Base-by-base conservation (phyloP, 1,140 invertebrate species). In the Episyrphus balteatus region DNA sequence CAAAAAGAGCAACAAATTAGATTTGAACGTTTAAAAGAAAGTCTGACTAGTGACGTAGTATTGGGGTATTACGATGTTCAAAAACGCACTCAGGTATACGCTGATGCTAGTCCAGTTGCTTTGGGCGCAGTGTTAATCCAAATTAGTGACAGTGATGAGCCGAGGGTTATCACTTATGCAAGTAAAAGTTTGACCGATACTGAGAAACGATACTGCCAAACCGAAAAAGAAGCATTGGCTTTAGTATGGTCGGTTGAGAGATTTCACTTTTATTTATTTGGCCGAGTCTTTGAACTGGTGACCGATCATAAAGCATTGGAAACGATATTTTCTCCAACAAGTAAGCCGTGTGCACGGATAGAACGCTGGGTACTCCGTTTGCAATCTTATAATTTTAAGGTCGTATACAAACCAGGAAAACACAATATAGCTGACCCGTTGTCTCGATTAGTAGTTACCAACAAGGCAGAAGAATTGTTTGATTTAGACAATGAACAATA, bases 181-280 rank as follows among this genome's bases (percentile, higher is more conserved):
- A 69, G 59, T 45, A 58, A 65, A 54, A 62, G 56, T 21, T 49
- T 73, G 33, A 58, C 64, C 7, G 52, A 57, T 31, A 55, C 56
- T 9, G 61, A 73, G 55, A 60, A 53, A 51, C 50, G 63, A 15
- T 72, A 70, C 49, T 70, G 55, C 7, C 64, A 71, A 45, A 69
- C 57, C 3, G 68, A 71, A 49, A 55, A 61, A 43, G 66, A 70
- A 51, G 52, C 49, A 39, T 47, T 67, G 1, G 53, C 3, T 56
- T 59, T 33, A 34, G 48, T 33, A 8, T 66, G 62, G 61, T 50
- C 55, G 34, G 36, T 62, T 3, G 60, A 65, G 41, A 30, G 47
- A 14, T 58, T 60, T 40, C 46, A 30, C 46, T 33, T 7, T 26
- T 50, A 11, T 49, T 38, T 50, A 68, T 68, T 12, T 46, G 46